Evolutionary conservation across 2,113 vertebrate genomes (phyloP).

Genomic region (Macrotus californicus): DNA sequence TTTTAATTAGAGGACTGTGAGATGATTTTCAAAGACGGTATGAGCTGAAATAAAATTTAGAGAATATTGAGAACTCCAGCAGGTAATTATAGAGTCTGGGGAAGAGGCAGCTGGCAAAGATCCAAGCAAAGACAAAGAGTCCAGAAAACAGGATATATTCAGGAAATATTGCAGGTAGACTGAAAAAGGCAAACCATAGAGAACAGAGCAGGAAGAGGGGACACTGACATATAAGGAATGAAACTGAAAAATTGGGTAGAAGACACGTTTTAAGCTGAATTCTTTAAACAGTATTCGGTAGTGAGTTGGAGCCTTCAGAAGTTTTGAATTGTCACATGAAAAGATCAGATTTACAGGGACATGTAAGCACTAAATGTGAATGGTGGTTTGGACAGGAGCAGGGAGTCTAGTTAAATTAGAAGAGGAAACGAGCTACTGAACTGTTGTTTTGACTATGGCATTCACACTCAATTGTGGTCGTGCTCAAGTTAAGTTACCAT

Average conservation of each 20-base stretch:
- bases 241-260: not conserved
- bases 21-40: constrained; percentile 4
- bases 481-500: not conserved
- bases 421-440: not conserved
- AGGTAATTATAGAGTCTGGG: not conserved
- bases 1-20: not conserved
- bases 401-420: not conserved
- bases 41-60: not conserved
- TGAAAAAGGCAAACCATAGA: not conserved
- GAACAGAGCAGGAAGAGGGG: not conserved
- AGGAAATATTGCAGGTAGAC: not conserved
- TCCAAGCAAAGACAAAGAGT: not conserved
- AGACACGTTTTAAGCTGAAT: not conserved
- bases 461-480: not conserved
- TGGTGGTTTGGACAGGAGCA: not conserved
- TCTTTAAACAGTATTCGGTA: not conserved
- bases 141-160: not conserved
- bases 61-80: not conserved
- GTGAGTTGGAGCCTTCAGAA: not conserved
- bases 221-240: not conserved
- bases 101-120: not conserved
- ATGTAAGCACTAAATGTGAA: not conserved
- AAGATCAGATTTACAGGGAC: not conserved
- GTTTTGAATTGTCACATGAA: not conserved
- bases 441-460: not conserved